phyloP scores from a whole-genome alignment of 2,797 vertebrate species.

The Mus caroli region DNA sequence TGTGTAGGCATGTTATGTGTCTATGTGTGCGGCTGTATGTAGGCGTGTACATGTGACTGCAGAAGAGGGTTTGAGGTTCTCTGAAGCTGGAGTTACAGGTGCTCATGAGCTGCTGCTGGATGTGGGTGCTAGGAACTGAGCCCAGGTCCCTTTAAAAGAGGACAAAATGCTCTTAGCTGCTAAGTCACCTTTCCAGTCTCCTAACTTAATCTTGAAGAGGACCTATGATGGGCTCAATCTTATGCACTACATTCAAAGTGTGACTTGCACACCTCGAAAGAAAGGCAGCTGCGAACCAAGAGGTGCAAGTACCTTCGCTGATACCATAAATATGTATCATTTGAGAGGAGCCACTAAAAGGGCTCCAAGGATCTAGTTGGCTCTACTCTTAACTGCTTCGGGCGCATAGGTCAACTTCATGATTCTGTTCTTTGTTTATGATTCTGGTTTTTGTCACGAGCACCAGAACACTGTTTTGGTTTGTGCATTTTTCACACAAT shows the following conservation, averaged over 20 bases:
- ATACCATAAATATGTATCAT: not conserved
- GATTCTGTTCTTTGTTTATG: too few species aligned
- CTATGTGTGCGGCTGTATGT: not conserved
- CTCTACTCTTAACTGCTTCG: fast-evolving
- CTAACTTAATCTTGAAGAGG: not conserved
- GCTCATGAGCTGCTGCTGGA: not conserved
- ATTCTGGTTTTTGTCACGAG: not conserved
- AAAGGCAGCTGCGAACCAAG: not conserved
- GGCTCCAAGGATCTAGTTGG: not conserved
- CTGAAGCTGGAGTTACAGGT: not conserved
- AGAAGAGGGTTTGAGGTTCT: not conserved
- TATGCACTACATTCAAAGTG: not conserved
- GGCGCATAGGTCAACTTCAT: too few species aligned
- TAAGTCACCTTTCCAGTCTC: not conserved
- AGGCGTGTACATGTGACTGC: not conserved
- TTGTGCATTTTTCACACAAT: not conserved
- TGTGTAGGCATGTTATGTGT: not conserved
- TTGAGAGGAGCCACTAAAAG: not conserved
- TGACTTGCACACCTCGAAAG: not conserved
- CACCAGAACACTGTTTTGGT: not conserved
- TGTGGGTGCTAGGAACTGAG: not conserved
- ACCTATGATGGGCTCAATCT: not conserved
- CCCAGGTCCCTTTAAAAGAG: not conserved
- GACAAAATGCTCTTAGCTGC: not conserved
- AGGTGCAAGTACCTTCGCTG: too few species aligned